Evolutionary conservation across 2,113 vertebrate genomes (phyloP).

Genomic region (Otus sunia): DNA sequence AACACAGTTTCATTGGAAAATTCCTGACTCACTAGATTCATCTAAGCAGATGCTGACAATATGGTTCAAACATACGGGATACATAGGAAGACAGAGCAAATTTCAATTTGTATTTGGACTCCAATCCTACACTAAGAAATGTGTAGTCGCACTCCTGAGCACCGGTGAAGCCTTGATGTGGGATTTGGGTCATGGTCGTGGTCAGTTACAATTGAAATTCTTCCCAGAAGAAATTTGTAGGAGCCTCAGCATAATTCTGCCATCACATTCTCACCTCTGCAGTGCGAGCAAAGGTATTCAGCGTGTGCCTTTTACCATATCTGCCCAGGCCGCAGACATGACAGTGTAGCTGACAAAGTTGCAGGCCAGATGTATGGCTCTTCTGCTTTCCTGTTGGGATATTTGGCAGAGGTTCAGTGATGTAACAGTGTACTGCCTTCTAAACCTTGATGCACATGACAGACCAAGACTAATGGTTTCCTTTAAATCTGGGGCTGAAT

Average conservation of each 20-base stretch:
- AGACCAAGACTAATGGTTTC: conserved; percentile 72
- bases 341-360: conserved; percentile 19
- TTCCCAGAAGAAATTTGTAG: conserved; percentile 24
- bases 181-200: conserved; percentile 2
- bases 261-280: conserved; percentile 38
- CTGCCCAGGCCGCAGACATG: background rate
- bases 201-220: background rate
- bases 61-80: conserved; percentile 16
- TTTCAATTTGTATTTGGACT: conserved; percentile 58
- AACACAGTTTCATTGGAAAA: conserved; percentile 2
- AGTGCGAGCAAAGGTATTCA: background rate
- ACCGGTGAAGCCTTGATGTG: conserved; percentile 23
- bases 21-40: conserved; percentile 5
- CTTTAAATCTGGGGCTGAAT: conserved; percentile 68
- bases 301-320: background rate
- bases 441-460: conserved; percentile 70
- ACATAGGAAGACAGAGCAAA: conserved; percentile 22
- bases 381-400: conserved; percentile 34
- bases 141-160: conserved; percentile 1
- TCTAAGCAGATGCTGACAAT: conserved; percentile 57
- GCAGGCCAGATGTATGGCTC: conserved; percentile 37
- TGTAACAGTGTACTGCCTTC: conserved; percentile 45
- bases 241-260: background rate
- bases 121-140: background rate
- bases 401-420: conserved; percentile 50